Base-by-base conservation (phyloP, 1,140 invertebrate species). In the Listronotus bonariensis region DNA sequence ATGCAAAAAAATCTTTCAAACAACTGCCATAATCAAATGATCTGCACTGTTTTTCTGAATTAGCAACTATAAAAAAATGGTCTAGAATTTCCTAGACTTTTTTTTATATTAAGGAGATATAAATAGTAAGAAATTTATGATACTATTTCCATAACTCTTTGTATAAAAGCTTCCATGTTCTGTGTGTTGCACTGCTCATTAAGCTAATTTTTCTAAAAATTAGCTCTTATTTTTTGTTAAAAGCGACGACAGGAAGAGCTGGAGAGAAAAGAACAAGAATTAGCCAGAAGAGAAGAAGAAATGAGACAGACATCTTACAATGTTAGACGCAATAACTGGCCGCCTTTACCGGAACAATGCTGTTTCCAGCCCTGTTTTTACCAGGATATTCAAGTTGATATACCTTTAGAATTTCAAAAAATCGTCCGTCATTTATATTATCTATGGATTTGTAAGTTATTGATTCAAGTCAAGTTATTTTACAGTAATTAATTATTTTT, bases 351-450 rank as follows among this genome's bases (percentile, higher is more conserved):
- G 6, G 87, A 91, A 34, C 89, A 89, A 69, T 96, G 89, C 70
- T 96, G 93, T 74, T 86, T 98, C 52, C 93, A 97, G 76, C 97
- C 97, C 1, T 99, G 97, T 80, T 99, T 99, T 80, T 99, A 99
- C 82, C 97, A 99, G 84, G 97, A 99, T 80, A 98, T 99, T 68
- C 93, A 95, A 80, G 91, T 99, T n/a, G 98, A 99, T 79, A 99
- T 99, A 80, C 95, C 96, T 15, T 81, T 94, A 49, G 95, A 99
- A 79, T 99, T 99, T 81, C 96, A 99, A 80, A 91, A 91, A 76
- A 89, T 97, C 69, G 96, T 99, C 36, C 88, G 92, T 70, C 88
- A 94, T 76, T 83, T 97, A 45, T 99, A 98, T 80, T 96, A 98
- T 78, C 82, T 98, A 48, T 99, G 97, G 96, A 91, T 97, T 82